phyloP scores from a whole-genome alignment of 2,797 vertebrate species.

The Scleropages formosus region DNA sequence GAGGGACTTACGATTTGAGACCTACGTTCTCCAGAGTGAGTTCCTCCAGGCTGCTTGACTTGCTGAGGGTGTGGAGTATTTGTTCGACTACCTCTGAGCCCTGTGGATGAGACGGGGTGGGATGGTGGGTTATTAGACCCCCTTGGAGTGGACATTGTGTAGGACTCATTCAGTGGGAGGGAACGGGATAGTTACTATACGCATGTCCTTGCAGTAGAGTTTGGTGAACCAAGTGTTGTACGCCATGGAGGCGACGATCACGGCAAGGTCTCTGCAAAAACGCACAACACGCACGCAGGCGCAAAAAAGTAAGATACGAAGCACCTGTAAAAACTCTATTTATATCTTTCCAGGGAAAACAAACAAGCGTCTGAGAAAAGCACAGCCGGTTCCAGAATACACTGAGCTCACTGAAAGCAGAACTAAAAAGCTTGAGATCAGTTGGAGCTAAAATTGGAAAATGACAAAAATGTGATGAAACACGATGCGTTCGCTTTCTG shows the following conservation, averaged over 20 bases:
- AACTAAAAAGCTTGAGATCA: too few relatives aligned
- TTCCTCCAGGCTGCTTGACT: slow-evolving; percentile 87
- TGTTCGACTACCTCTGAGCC: slow-evolving; percentile 89
- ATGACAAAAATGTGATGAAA: too few relatives aligned
- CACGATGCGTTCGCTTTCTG: not conserved
- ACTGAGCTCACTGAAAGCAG: not conserved
- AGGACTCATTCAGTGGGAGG: not conserved
- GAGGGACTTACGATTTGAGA: slow-evolving; percentile 80
- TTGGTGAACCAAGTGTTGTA: slow-evolving; percentile 71
- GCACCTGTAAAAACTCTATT: too few relatives aligned
- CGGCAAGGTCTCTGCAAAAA: slow-evolving; percentile 59
- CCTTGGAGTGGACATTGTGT: not conserved
- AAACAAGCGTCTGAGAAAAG: not conserved
- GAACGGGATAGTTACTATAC: slow-evolving; percentile 54
- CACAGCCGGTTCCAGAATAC: not conserved
- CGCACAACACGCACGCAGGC: not conserved
- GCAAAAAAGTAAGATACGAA: not conserved
- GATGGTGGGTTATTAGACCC: slow-evolving; percentile 15
- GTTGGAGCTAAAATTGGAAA: too few relatives aligned
- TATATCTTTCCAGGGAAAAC: too few relatives aligned
- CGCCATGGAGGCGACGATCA: slow-evolving; percentile 66
- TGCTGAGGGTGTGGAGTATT: slow-evolving; percentile 85
- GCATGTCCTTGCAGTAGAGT: slow-evolving; percentile 64
- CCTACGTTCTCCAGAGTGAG: slow-evolving; percentile 86
- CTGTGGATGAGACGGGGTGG: slow-evolving; percentile 49